Conservation (phyloP, 2,113 vertebrate species). For the Nettapus auritus region DNA sequence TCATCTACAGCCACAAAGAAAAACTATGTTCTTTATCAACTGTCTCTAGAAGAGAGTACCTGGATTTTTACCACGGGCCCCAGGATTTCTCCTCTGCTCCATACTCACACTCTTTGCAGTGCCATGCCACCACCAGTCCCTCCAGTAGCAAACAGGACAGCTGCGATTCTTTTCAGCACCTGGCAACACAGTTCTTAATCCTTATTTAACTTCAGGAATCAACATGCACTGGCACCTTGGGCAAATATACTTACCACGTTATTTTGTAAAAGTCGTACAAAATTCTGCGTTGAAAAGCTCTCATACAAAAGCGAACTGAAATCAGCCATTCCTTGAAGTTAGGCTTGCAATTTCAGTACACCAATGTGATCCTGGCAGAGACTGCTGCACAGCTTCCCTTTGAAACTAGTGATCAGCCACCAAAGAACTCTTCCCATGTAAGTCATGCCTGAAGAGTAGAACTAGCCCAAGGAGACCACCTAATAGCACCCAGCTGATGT, state of each 20-base stretch:
- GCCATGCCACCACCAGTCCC: background rate
- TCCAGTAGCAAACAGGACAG: background rate
- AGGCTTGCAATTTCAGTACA: background rate
- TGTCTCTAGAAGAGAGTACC: background rate
- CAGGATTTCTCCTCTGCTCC: background rate
- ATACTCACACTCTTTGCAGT: background rate
- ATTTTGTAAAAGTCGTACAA: background rate
- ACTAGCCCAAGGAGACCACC: background rate
- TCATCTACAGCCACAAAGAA: background rate
- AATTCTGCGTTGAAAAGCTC: background rate
- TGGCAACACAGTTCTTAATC: conserved; percentile 9
- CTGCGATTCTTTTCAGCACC: background rate
- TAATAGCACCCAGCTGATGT: background rate
- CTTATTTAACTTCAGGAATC: conserved; percentile 19
- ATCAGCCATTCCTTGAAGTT: background rate
- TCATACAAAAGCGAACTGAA: background rate
- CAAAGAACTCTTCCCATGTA: background rate
- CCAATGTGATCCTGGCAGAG: background rate
- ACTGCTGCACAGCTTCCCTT: background rate
- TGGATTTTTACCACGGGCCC: background rate
- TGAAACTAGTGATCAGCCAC: background rate
- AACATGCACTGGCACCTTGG: background rate
- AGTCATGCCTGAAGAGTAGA: background rate
- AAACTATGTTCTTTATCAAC: background rate
- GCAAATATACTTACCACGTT: background rate